Base-by-base conservation (phyloP, 2,113 vertebrate genomes). In the Tyrannus savana region DNA sequence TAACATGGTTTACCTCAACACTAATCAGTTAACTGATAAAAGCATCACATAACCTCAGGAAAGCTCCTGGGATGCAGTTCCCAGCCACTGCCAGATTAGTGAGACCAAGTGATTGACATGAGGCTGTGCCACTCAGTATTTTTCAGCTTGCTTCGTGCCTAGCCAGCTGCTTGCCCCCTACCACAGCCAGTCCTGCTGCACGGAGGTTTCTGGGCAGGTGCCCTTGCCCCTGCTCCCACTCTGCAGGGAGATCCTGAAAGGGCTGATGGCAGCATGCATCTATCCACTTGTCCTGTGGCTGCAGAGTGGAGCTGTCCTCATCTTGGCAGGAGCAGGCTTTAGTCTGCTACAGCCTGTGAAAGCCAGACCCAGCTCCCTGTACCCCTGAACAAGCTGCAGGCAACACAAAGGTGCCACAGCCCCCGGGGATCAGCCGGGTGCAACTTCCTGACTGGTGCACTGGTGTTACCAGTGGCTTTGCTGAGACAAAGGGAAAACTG, bases 281-380 rank as follows among this genome's bases (percentile, higher is more conserved):
- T 6, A 1, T 42, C 62, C 1, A 1, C 44, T 66, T 0, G 0
- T 64, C 82, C 82, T 42, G 14, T 3, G 6, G 44, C 59, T 85
- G 69, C 75, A 56, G 63, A 63, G 73, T 7, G 18, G 30, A 67
- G 69, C 0, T 1, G 39, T 35, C 50, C 71, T 42, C 66, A 47
- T 46, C 58, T 71, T 1, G 1, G 28, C 44, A 59, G 58, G 18
- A 60, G 59, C 59, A 33, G 52, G n/a, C n/a, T 92, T n/a, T 41
- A 31, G 44, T 3, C 4, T 30, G 31, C 31, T 84, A n/a, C 46
- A 78, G 46, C 6, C 47, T 53, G n/a, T 35, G 80, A 83, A 35
- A 53, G 28, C 14, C 84, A 75, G 62, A 71, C 12, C 25, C 59
- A 56, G 64, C 25, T 74, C 41, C 69, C 69, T 52, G 69, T 17